Evolutionary conservation across 1,140 invertebrate species (phyloP).

Genomic region (Drosophila simulans): DNA sequence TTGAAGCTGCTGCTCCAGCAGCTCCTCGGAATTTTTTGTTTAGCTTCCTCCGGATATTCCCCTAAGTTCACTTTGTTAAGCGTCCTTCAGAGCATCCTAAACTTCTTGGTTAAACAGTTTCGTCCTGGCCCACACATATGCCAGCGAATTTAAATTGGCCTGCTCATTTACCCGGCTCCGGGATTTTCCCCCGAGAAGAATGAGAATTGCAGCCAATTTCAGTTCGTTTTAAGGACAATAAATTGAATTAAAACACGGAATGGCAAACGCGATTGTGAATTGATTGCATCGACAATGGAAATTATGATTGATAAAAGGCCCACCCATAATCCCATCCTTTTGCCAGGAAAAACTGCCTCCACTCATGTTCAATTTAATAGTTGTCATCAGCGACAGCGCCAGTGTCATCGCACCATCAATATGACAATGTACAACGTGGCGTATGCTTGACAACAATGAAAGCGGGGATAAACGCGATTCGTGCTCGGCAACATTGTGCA

Average conservation of each 20-base stretch:
- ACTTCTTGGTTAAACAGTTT: constrained; percentile 63
- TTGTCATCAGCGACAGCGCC: constrained; percentile 29
- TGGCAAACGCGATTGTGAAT: constrained; percentile 27
- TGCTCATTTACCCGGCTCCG: not conserved
- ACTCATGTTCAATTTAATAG: constrained; percentile 29
- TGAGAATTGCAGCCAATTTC: constrained; percentile 45
- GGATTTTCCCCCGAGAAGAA: not conserved
- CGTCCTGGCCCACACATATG: constrained; percentile 4
- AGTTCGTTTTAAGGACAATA: constrained; percentile 51
- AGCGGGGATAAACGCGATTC: constrained; percentile 25
- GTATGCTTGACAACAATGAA: constrained; percentile 49
- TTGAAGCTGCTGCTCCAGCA: constrained; percentile 49
- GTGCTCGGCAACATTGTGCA: constrained; percentile 43
- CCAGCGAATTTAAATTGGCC: constrained; percentile 35
- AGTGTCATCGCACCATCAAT: constrained; percentile 35
- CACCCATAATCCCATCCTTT: not conserved
- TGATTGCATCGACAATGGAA: constrained; percentile 56
- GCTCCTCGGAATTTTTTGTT: constrained; percentile 24
- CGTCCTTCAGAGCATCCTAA: constrained; percentile 50
- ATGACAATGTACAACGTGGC: constrained; percentile 55
- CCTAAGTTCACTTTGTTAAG: constrained; percentile 68
- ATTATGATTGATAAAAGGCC: constrained; percentile 55
- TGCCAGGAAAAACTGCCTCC: not conserved
- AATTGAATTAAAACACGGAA: constrained; percentile 65
- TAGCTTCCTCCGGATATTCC: constrained; percentile 44